phyloP scores from a whole-genome alignment of 2,113 vertebrate genomes.

The Corapipo altera region DNA sequence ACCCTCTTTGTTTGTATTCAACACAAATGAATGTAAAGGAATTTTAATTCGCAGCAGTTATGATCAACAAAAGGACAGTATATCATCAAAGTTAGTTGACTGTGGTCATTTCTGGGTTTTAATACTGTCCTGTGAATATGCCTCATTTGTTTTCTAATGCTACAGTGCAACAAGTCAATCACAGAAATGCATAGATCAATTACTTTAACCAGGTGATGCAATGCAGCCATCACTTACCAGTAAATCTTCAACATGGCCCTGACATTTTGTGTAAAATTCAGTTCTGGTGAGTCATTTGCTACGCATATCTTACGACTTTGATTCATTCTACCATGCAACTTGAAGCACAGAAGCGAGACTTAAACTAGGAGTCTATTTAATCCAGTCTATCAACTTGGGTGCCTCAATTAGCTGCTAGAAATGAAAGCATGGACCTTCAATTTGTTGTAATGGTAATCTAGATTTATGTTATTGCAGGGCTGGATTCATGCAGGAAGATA shows the following conservation, averaged over 20 bases:
- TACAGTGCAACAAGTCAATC: neutral
- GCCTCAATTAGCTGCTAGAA: conserved; percentile 48
- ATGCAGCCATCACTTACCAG: neutral
- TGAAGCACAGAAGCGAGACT: conserved; percentile 10
- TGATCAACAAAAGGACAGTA: neutral
- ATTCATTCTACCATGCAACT: conserved; percentile 13
- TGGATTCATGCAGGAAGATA: neutral
- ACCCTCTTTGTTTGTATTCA: neutral
- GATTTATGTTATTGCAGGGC: neutral
- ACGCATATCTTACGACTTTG: neutral
- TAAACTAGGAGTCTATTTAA: conserved; percentile 33
- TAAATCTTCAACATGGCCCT: neutral
- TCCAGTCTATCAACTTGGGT: neutral
- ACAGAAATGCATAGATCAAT: neutral
- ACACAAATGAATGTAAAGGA: neutral
- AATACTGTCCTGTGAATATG: neutral
- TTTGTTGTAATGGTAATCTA: conserved; percentile 4
- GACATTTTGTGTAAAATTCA: neutral
- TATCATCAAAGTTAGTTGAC: neutral
- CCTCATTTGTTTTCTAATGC: neutral
- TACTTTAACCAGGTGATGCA: neutral
- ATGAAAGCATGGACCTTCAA: conserved; percentile 11
- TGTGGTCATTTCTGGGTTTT: neutral
- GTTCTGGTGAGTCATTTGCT: neutral
- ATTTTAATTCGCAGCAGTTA: neutral